phyloP scores from a whole-genome alignment of 2,888 invertebrate species.

The Liodrosophila aerea region DNA sequence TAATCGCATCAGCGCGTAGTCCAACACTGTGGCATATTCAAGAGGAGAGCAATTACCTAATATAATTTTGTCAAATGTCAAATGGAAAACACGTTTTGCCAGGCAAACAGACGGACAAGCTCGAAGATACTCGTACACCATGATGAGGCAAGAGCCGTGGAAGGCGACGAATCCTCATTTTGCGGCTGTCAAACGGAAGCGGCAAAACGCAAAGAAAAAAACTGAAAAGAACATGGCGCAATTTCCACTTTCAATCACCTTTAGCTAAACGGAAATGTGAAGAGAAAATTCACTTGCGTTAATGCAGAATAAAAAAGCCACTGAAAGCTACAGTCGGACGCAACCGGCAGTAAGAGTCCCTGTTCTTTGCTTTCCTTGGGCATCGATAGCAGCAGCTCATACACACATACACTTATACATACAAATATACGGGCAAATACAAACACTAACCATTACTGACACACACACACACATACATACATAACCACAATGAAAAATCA shows the following conservation, averaged over 20 bases:
- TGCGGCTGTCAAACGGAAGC: slow-evolving; percentile 66
- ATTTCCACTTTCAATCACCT: slow-evolving; percentile 72
- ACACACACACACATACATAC: too few species aligned
- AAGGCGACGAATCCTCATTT: slow-evolving; percentile 42
- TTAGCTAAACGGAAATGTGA: slow-evolving; percentile 64
- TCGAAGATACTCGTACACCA: background rate
- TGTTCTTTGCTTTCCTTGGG: too few species aligned
- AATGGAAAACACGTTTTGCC: slow-evolving; percentile 67
- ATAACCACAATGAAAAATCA: too few species aligned
- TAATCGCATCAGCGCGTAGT: slow-evolving; percentile 54
- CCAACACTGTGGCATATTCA: slow-evolving; percentile 41
- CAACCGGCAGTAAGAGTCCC: too few species aligned
- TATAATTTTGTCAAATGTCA: slow-evolving; percentile 70
- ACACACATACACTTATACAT: too few species aligned
- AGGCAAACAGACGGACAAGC: slow-evolving; percentile 3
- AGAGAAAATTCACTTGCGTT: slow-evolving; percentile 39
- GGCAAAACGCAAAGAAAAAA: slow-evolving; percentile 24
- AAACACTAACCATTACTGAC: too few species aligned
- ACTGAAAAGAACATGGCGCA: slow-evolving; percentile 47
- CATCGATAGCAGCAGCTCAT: too few species aligned
- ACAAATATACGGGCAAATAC: too few species aligned
- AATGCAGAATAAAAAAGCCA: too few species aligned
- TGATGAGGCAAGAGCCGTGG: too few species aligned
- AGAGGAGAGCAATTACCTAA: slow-evolving; percentile 28
- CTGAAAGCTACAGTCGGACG: too few species aligned